Conservation (phyloP, 2,888 invertebrate genomes). For the Plebejus anna region DNA sequence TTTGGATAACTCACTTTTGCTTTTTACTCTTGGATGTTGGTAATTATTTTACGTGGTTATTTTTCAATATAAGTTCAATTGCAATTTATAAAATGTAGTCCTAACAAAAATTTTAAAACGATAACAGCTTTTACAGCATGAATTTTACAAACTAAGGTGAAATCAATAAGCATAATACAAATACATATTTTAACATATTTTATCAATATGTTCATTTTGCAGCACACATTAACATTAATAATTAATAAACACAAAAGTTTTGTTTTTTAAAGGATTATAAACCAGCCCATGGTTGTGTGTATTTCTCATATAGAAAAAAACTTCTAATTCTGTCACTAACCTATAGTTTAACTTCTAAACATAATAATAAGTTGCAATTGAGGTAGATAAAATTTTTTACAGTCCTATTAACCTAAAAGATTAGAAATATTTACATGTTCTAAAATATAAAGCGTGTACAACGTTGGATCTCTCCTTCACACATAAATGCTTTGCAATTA, state of each 20-base stretch:
- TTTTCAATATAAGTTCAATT: conserved; percentile 8
- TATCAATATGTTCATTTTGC: conserved; percentile 65
- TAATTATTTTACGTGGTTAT: background rate
- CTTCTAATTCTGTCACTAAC: conserved; percentile 63
- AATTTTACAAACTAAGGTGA: conserved; percentile 48
- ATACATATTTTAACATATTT: conserved; percentile 34
- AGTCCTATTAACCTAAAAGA: conserved; percentile 77
- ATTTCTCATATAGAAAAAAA: conserved; percentile 62
- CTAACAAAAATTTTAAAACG: conserved; percentile 17
- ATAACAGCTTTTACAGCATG: conserved; percentile 29
- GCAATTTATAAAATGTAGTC: background rate
- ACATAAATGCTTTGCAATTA: conserved; percentile 46
- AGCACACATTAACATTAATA: conserved; percentile 63
- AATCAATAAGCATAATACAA: conserved; percentile 51
- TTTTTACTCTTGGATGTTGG: background rate
- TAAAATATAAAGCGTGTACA: conserved; percentile 66
- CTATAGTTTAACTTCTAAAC: conserved; percentile 72
- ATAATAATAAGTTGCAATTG: conserved; percentile 75
- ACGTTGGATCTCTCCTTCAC: conserved; percentile 59
- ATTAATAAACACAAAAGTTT: conserved; percentile 48
- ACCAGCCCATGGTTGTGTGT: conserved; percentile 53
- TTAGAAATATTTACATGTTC: conserved; percentile 75
- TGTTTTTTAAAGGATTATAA: conserved; percentile 42
- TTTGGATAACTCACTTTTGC: background rate
- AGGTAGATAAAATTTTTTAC: conserved; percentile 80